Base-by-base conservation (phyloP, 2,888 invertebrate species). In the Capitulum mitella region DNA sequence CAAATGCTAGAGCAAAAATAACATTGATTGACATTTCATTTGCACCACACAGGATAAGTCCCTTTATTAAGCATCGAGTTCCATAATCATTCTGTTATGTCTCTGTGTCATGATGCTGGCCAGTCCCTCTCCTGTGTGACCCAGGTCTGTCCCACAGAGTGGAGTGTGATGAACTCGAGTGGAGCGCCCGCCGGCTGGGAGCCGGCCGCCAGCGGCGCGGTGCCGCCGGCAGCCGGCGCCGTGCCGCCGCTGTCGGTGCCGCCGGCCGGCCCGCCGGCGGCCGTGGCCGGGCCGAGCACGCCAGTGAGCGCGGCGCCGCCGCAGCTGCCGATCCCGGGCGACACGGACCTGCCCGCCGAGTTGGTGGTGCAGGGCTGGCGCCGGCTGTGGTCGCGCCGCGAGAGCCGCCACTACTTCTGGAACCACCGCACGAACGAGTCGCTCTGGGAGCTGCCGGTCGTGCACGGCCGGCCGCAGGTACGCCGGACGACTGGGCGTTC, bases 361-460 rank as follows among this genome's bases (percentile, higher is more conserved):
- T 86, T 93, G 77, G 87, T 91, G 14, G 93, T 93, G 84, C 94
- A 94, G 85, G 98, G 97, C 10, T 98, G 98, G 98, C 90, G 96
- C 81, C 95, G 94, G 84, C 97, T 94, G 86, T 98, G 97, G 97
- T 97, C 97, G 34, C 94, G 95, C 85, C 88, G 97, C 79, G 97
- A 98, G 86, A 95, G 93, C 85, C 89, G 97, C 46, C 95, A 95
- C 2, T 98, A 98, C 86, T 98, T 93, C 87, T 98, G 97, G 94
- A 98, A 98, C 86, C 96, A 96, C 87, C 87, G 93, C 40, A 95
- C 95, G 0, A 95, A 96, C 78, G 95, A 97, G 87, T 97, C 97
- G n/a, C 88, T 97, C 83, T 98, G 98, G 98, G 97, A 98, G 86
- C 91, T 95, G 90, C 97, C 97, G n/a, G 86, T 91, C 19, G 83